phyloP scores from a whole-genome alignment of 2,113 vertebrate species.

The Campylomormyrus numenius region DNA sequence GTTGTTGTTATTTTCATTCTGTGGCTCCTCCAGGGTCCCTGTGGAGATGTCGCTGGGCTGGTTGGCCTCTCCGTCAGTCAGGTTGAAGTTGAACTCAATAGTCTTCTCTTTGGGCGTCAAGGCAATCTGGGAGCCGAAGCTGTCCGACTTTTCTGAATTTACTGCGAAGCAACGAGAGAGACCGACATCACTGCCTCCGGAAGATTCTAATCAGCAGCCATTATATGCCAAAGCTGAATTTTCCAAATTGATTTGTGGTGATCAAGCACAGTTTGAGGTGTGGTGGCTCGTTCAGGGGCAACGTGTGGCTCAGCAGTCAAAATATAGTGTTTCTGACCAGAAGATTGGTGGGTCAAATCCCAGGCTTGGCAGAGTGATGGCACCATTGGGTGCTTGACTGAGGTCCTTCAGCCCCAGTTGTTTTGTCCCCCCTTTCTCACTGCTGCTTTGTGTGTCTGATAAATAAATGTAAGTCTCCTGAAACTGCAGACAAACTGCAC shows the following conservation, averaged over 20 bases:
- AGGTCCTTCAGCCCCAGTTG: not conserved
- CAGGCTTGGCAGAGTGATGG: not conserved
- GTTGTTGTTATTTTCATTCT: constrained; percentile 58
- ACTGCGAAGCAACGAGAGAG: not conserved
- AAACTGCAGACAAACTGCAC: not conserved
- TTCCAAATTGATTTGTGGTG: not conserved
- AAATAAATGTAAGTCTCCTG: not conserved
- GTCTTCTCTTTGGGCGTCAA: constrained; percentile 36
- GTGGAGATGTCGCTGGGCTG: constrained; percentile 50
- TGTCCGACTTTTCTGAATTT: not conserved
- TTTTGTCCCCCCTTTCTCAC: not conserved
- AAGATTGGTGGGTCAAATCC: not conserved
- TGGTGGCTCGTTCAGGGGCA: not conserved
- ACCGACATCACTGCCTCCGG: not conserved
- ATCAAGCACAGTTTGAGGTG: not conserved
- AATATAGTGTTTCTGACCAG: not conserved
- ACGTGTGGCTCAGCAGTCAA: not conserved
- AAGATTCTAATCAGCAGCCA: not conserved
- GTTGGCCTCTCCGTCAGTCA: constrained; percentile 19
- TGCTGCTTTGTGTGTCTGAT: not conserved
- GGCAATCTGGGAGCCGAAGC: not conserved
- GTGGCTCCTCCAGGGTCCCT: constrained; percentile 50
- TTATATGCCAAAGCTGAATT: not conserved
- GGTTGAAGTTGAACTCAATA: constrained; percentile 31
- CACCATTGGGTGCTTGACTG: not conserved